phyloP scores from a whole-genome alignment of 2,888 invertebrate species.

The Platycnemis pennipes region DNA sequence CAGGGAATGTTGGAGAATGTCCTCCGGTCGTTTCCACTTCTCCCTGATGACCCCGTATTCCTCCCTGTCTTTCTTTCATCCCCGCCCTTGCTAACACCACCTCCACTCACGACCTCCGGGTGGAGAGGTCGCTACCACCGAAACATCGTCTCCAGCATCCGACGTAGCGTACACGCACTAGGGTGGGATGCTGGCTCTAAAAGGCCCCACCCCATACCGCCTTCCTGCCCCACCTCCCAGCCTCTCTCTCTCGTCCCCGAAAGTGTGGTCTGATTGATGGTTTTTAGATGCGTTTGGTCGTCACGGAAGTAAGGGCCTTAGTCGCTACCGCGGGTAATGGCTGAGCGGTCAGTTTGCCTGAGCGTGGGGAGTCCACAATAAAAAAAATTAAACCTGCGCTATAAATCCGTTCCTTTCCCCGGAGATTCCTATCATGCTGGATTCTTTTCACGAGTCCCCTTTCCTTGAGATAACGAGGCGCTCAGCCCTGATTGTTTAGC shows the following conservation, averaged over 20 bases:
- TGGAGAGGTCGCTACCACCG: neutral
- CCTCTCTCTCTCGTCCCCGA: neutral
- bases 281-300: slow-evolving; percentile 66
- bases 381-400: slow-evolving; percentile 54
- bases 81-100: neutral
- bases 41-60: neutral
- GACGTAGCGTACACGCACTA: neutral
- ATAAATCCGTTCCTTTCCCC: slow-evolving; percentile 51
- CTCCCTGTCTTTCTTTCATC: neutral
- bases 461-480: slow-evolving; percentile 3
- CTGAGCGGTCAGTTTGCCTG: slow-evolving; percentile 18
- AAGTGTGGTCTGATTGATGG: slow-evolving; percentile 48
- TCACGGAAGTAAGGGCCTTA: slow-evolving; percentile 45
- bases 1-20: neutral
- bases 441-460: neutral
- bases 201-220: neutral
- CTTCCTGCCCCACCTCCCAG: neutral
- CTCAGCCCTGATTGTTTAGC: slow-evolving; percentile 38
- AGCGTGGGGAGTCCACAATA: neutral
- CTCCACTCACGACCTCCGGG: neutral
- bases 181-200: neutral
- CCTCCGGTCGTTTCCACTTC: neutral
- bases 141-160: neutral
- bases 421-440: slow-evolving; percentile 4
- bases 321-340: slow-evolving; percentile 44